phyloP scores from a whole-genome alignment of 92 coral and sea anemone species.

The Umimayanthus chanpuru region DNA sequence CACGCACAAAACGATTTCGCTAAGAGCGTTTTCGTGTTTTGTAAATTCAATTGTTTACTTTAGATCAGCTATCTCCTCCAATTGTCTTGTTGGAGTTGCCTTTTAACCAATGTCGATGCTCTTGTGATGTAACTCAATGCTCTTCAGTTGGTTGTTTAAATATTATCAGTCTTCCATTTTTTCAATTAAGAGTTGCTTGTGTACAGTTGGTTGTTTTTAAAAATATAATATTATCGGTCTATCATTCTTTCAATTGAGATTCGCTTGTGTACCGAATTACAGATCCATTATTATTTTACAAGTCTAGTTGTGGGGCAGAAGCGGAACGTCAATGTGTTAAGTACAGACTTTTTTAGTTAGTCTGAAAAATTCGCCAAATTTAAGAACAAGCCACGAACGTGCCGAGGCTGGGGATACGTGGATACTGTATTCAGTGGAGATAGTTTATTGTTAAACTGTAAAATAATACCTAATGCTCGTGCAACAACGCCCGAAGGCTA shows the following conservation, averaged over 20 bases:
- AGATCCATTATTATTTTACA: too few species aligned
- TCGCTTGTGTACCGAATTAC: too few species aligned
- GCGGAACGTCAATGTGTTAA: too few species aligned
- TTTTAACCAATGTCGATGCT: neutral
- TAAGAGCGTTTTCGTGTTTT: neutral
- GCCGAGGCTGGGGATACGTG: too few species aligned
- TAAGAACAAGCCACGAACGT: too few species aligned
- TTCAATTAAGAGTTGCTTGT: neutral
- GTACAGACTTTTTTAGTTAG: too few species aligned
- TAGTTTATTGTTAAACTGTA: too few species aligned
- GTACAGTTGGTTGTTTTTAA: neutral
- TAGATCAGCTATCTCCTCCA: neutral
- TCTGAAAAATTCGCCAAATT: too few species aligned
- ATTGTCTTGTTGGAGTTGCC: neutral
- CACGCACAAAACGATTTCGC: neutral
- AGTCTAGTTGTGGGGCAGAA: too few species aligned
- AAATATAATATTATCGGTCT: neutral
- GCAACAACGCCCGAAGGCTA: too few species aligned
- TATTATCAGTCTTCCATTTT: neutral
- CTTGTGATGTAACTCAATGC: neutral
- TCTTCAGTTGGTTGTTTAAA: neutral
- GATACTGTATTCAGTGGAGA: too few species aligned
- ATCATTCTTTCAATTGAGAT: neutral
- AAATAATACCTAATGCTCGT: too few species aligned
- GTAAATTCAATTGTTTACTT: neutral